A percentile compares a stretch with the other conserved stretches of the same genome.
phyloP scores from a whole-genome alignment of 2,797 vertebrate genomes.

The Diceros bicornis region DNA sequence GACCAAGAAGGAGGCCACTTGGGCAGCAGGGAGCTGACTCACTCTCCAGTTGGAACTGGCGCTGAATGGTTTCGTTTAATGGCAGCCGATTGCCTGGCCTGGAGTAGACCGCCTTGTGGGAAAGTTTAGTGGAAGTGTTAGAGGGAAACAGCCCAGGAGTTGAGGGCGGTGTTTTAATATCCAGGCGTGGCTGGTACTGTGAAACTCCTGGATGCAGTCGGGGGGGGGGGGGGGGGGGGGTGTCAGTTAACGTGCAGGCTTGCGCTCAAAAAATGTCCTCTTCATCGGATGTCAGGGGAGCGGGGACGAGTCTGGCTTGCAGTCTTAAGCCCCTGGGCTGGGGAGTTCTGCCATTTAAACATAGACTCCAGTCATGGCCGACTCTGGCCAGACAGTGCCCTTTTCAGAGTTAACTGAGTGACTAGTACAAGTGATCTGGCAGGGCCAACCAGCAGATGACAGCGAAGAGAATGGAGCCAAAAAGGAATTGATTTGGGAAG shows the following conservation, averaged over 20 bases:
- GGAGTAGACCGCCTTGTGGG: background rate
- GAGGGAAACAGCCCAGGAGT: background rate
- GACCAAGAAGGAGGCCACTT: slow-evolving; percentile 31
- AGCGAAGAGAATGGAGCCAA: slow-evolving; percentile 17
- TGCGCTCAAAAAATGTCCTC: background rate
- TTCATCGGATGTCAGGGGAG: background rate
- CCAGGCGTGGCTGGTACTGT: background rate
- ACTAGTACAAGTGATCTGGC: slow-evolving; percentile 21
- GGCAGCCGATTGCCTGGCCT: slow-evolving; percentile 2
- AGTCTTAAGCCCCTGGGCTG: background rate
- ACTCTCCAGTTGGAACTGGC: slow-evolving; percentile 52
- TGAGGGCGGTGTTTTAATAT: background rate
- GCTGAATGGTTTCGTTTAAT: slow-evolving; percentile 67
- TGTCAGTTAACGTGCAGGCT: background rate
- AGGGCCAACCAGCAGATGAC: slow-evolving; percentile 5
- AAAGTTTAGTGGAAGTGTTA: background rate
- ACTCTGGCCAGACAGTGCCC: slow-evolving; percentile 27
- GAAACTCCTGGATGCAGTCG: background rate
- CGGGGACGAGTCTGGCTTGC: background rate
- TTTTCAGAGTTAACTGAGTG: slow-evolving; percentile 41
- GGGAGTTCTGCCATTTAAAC: background rate
- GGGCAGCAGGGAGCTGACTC: slow-evolving; percentile 49
- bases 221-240: slow-evolving; percentile 2
- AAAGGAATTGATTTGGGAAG: slow-evolving; percentile 60
- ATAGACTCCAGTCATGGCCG: background rate